phyloP scores from a whole-genome alignment of 2,888 invertebrate genomes.

The Adelognathus sp. region DNA sequence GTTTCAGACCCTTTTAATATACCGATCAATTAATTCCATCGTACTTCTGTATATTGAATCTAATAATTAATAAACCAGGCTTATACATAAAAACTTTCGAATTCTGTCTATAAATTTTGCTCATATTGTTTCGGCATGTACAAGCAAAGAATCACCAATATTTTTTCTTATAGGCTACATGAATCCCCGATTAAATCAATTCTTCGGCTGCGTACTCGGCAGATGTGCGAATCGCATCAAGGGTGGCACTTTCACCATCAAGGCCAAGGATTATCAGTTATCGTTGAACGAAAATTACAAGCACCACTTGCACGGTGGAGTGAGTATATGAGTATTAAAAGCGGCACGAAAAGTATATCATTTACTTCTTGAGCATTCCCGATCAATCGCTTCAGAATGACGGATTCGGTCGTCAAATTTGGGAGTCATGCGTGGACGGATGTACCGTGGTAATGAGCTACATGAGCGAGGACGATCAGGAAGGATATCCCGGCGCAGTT shows the following conservation, averaged over 20 bases:
- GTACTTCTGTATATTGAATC: too few species aligned
- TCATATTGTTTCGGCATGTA: too few species aligned
- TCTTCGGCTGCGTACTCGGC: constrained; percentile 93
- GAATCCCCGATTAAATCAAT: constrained; percentile 85
- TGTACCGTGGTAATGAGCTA: constrained; percentile 81
- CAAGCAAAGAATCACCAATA: too few species aligned
- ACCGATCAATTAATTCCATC: too few species aligned
- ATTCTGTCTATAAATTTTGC: too few species aligned
- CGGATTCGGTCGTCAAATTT: constrained; percentile 78
- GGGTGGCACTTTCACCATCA: constrained; percentile 87
- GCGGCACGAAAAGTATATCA: neutral
- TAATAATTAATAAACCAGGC: too few species aligned
- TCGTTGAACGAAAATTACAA: constrained; percentile 87
- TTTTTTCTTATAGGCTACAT: constrained; percentile 84
- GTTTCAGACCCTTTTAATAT: too few species aligned
- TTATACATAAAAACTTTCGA: too few species aligned
- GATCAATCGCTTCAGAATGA: constrained; percentile 59
- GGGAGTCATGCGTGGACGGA: constrained; percentile 81
- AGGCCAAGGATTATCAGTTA: constrained; percentile 86
- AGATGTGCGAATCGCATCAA: constrained; percentile 92
- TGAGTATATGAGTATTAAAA: constrained; percentile 84
- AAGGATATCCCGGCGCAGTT: constrained; percentile 85
- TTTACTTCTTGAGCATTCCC: too few species aligned
- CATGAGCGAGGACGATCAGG: constrained; percentile 83
- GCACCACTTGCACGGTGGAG: constrained; percentile 91